These are phyloP conservation scores for Pocota personata DNA, from an alignment of 2,888 invertebrate genomes.

Conservation along the genomic window DNA sequence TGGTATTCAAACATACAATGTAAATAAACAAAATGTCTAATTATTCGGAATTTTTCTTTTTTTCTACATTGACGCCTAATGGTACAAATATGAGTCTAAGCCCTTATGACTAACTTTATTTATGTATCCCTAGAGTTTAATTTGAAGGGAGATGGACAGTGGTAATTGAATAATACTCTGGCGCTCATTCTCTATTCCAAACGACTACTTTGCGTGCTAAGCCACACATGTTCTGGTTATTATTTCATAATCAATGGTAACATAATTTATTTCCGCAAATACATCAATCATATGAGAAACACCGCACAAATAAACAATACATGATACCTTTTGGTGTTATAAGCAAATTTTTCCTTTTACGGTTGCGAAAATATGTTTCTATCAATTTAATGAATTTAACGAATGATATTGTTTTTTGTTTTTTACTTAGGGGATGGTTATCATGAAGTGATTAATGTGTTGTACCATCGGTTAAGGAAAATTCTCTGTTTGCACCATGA, in stretches of 20 bases:
- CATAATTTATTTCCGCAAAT: constrained; percentile 12
- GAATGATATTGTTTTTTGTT: neutral
- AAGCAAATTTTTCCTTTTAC: neutral
- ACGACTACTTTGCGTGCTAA: constrained; percentile 29
- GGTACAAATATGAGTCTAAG: no score
- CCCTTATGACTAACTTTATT: neutral
- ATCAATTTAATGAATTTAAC: neutral
- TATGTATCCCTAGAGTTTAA: constrained; percentile 2
- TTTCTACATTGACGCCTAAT: neutral
- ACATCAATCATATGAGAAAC: neutral
- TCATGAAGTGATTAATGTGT: neutral
- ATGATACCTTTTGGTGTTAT: neutral
- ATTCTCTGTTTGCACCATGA: neutral
- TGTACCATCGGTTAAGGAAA: neutral
- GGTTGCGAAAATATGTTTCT: neutral
- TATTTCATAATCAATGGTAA: constrained; percentile 14
- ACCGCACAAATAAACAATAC: neutral
- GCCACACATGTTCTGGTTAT: constrained; percentile 84
- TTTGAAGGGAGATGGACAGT: constrained; percentile 16
- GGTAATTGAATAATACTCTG: constrained; percentile 23
- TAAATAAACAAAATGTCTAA: constrained; percentile 1
- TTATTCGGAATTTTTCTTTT: constrained; percentile 6
- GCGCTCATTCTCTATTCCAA: neutral
- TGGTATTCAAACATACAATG: neutral
- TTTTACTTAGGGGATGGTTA: neutral